Evolutionary conservation across 2,888 invertebrate species (phyloP).

Genomic region (Acleris literana): DNA sequence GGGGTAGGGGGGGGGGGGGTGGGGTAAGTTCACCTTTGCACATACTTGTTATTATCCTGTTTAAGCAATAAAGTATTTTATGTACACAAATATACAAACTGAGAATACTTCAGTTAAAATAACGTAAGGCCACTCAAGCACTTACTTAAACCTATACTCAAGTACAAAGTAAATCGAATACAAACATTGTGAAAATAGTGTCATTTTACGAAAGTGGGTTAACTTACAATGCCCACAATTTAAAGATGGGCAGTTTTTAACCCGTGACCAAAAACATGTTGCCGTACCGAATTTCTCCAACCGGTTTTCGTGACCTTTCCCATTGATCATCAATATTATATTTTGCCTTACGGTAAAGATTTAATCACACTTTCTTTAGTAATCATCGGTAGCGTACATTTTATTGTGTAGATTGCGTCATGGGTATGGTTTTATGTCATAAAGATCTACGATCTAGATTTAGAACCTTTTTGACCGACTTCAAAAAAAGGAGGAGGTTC

Average conservation of each 20-base stretch:
- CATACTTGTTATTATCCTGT: no score
- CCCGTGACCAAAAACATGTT: slow-evolving; percentile 19
- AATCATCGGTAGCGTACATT: background rate
- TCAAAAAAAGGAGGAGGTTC: no score
- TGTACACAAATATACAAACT: no score
- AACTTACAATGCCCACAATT: slow-evolving; percentile 14
- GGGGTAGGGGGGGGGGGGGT: no score
- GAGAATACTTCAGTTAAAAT: no score
- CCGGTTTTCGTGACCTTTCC: slow-evolving; percentile 17
- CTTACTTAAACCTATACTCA: background rate
- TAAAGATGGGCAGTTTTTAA: slow-evolving; percentile 7
- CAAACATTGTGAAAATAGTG: slow-evolving; percentile 9
- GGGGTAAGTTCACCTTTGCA: no score
- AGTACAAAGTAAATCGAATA: slow-evolving; percentile 1
- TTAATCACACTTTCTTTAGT: background rate
- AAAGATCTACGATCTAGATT: no score
- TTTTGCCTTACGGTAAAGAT: background rate
- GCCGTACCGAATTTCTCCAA: slow-evolving; percentile 18
- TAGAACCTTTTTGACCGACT: no score
- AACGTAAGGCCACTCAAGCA: no score
- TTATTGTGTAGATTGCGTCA: background rate
- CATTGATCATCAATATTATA: slow-evolving; percentile 4
- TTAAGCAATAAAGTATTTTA: no score
- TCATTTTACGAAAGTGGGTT: slow-evolving; percentile 13
- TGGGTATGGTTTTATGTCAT: no score